phyloP scores from a whole-genome alignment of 2,113 vertebrate species.

The Uropsilus gracilis region DNA sequence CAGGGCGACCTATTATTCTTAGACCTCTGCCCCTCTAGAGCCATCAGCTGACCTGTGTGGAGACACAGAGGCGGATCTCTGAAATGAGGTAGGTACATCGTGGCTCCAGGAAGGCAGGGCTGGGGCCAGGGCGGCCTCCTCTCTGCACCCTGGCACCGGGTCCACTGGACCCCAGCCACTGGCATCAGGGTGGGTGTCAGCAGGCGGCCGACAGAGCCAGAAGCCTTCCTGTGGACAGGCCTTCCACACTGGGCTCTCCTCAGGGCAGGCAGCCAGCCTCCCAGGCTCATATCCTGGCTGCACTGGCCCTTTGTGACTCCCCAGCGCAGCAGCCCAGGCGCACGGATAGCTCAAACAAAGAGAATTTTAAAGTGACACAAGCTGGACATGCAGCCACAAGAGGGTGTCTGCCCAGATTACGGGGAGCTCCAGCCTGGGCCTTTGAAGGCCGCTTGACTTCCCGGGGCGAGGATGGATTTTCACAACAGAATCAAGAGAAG shows the following conservation, averaged over 20 bases:
- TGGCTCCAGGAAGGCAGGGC: background rate
- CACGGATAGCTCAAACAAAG: conserved; percentile 32
- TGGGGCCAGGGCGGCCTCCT: background rate
- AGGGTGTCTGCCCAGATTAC: conserved; percentile 26
- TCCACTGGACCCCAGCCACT: fast-evolving
- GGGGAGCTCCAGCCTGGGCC: background rate
- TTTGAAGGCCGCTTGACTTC: conserved; percentile 36
- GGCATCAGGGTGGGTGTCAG: too few species aligned
- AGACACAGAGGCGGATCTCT: background rate
- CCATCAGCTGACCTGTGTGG: fast-evolving
- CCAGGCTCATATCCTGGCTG: background rate
- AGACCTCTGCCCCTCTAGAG: background rate
- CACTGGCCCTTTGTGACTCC: background rate
- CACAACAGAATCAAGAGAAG: conserved; percentile 36
- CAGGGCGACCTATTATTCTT: background rate
- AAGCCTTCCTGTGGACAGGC: fast-evolving
- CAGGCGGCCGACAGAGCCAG: background rate
- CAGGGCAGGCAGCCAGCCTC: background rate
- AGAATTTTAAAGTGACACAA: conserved; percentile 50
- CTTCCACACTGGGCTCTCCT: background rate
- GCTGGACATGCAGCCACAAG: conserved; percentile 16
- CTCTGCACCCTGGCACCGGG: fast-evolving
- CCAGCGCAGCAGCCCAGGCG: background rate
- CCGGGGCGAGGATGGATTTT: background rate
- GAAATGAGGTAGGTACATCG: fast-evolving